A percentile compares a stretch with the other conserved stretches of the same genome.
phyloP scores from a whole-genome alignment of 2,888 invertebrate genomes.

The Unio pictorum region DNA sequence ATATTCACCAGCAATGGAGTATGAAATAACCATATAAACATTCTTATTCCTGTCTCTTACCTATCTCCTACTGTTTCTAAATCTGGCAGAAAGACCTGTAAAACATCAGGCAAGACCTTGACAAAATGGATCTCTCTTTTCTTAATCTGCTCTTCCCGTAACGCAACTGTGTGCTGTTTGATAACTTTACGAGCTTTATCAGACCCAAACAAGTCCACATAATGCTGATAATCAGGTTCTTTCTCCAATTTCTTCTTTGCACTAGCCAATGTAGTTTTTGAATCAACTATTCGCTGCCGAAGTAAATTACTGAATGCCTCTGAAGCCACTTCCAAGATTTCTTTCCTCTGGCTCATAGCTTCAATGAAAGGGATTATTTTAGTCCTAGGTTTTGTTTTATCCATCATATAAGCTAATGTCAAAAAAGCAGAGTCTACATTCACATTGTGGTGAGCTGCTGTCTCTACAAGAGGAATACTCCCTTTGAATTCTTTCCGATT shows the following conservation, averaged over 20 bases:
- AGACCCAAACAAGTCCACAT: conserved; percentile 89
- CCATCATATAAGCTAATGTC: conserved; percentile 91
- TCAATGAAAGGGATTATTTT: conserved; percentile 81
- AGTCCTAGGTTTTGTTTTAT: conserved; percentile 83
- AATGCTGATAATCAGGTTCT: conserved; percentile 88
- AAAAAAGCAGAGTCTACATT: conserved; percentile 93
- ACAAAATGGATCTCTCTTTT: conserved; percentile 84
- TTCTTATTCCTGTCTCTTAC: conserved; percentile 65
- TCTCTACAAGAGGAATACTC: conserved; percentile 88
- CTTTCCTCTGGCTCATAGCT: conserved; percentile 88
- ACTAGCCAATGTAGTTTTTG: conserved; percentile 79
- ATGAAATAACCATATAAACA: too few species aligned
- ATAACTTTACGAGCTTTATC: conserved; percentile 86
- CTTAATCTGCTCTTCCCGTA: conserved; percentile 86
- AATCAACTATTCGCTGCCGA: conserved; percentile 83
- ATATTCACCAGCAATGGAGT: too few species aligned
- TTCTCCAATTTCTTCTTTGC: conserved; percentile 87
- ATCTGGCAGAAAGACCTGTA: conserved; percentile 86
- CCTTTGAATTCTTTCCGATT: conserved; percentile 90
- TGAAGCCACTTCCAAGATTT: conserved; percentile 89
- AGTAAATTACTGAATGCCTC: conserved; percentile 92
- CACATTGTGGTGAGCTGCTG: conserved; percentile 95
- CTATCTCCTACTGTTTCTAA: conserved; percentile 79
- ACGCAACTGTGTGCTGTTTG: conserved; percentile 83
- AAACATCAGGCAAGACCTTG: conserved; percentile 83